A percentile compares a stretch with the other conserved stretches of the same genome.
Evolutionary conservation across 2,797 vertebrate species (phyloP).

Genomic region (Pipistrellus nathusii): DNA sequence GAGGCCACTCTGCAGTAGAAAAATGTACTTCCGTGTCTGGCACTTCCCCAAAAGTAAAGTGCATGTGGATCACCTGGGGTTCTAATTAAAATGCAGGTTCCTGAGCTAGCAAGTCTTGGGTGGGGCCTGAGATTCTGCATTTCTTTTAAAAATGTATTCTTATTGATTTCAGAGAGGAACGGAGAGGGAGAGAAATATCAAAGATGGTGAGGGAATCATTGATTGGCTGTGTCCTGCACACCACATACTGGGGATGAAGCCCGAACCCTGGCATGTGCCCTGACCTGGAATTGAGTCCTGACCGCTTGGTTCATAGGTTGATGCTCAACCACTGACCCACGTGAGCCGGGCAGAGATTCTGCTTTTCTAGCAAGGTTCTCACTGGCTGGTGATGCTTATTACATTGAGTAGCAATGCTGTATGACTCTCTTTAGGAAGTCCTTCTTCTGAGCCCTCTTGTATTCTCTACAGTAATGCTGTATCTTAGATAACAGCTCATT

Average conservation of each 20-base stretch:
- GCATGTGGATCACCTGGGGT: not conserved
- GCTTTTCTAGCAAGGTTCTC: not conserved
- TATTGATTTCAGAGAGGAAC: too few relatives aligned
- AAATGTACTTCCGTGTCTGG: not conserved
- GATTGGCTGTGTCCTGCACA: too few relatives aligned
- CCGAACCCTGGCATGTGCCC: too few relatives aligned
- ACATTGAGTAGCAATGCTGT: not conserved
- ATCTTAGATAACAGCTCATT: not conserved
- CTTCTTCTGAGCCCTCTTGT: not conserved
- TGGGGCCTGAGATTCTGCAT: not conserved
- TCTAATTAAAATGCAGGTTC: not conserved
- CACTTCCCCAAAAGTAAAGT: not conserved
- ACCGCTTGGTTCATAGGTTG: too few relatives aligned
- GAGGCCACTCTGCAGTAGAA: slow-evolving; percentile 13
- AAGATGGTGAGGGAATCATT: too few relatives aligned
- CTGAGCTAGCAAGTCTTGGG: not conserved
- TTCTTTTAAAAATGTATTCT: too few relatives aligned
- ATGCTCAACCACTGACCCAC: too few relatives aligned
- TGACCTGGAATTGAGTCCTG: too few relatives aligned
- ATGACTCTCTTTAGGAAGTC: not conserved
- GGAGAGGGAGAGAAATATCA: too few relatives aligned
- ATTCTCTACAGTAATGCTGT: not conserved
- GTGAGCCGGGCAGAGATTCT: too few relatives aligned
- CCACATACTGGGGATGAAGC: too few relatives aligned
- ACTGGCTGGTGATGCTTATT: not conserved